Base-by-base conservation (phyloP, 1,140 invertebrate species). In the Neuroterus valhalla region DNA sequence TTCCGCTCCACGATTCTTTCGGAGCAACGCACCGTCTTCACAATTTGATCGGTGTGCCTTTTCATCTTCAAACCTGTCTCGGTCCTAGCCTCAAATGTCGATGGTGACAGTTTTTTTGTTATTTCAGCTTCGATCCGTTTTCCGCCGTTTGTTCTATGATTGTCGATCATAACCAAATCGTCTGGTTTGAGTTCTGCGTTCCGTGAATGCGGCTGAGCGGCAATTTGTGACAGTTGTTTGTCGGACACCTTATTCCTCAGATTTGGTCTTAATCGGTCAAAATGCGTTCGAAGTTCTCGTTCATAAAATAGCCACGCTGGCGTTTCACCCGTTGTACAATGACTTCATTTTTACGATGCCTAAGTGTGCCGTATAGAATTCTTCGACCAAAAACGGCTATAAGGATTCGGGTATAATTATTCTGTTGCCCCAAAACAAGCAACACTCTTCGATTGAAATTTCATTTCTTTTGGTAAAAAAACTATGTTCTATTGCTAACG, bases 331-430 rank as follows among this genome's bases (percentile, higher is more conserved):
- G 68, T 70, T n/a, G 52, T 62, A 21, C 52, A 62, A 21, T 46
- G 44, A 15, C n/a, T n/a, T n/a, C n/a, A n/a, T n/a, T n/a, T n/a
- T n/a, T n/a, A n/a, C n/a, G n/a, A n/a, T n/a, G n/a, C n/a, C n/a
- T n/a, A n/a, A n/a, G n/a, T n/a, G n/a, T n/a, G n/a, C n/a, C n/a
- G n/a, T n/a, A n/a, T n/a, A n/a, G n/a, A n/a, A n/a, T n/a, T n/a
- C n/a, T n/a, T n/a, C n/a, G n/a, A n/a, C n/a, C n/a, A n/a, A n/a
- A n/a, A n/a, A n/a, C n/a, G n/a, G n/a, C 72, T n/a, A 68, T 62
- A 84, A 76, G 17, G 17, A 74, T 21, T 70, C 19, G 3, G 90
- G 90, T 48, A 91, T 84, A 10, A 91, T 72, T 10, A 87, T 81
- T 72, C 85, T 17, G 46, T 85, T 75, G 10, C 81, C 82, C 73